Conservation (phyloP, 1,140 invertebrate genomes). For the Pomphorhynchus laevis region DNA sequence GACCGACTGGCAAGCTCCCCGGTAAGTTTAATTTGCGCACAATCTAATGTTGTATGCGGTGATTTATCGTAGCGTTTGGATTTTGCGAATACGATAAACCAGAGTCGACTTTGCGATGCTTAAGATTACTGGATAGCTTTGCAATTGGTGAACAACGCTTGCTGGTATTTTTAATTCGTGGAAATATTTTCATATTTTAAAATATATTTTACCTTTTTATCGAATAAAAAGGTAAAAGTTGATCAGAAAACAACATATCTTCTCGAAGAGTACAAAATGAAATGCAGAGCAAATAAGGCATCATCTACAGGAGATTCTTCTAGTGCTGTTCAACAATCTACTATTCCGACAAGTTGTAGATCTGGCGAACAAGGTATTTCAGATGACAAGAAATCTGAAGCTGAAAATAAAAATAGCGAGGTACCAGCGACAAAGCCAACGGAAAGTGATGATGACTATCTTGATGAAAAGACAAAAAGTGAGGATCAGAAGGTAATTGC, state of each 20-base stretch:
- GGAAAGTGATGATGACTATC: conserved; percentile 19
- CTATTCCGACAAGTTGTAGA: background rate
- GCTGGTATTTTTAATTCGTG: conserved; percentile 25
- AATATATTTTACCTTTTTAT: background rate
- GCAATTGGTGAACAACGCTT: conserved; percentile 62
- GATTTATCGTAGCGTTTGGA: conserved; percentile 37
- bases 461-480: conserved; percentile 16
- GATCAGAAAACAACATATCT: conserved; percentile 77
- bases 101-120: conserved; percentile 60
- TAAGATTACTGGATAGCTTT: conserved; percentile 60
- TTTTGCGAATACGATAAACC: conserved; percentile 83
- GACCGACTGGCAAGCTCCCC: conserved; percentile 29
- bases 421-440: conserved; percentile 24
- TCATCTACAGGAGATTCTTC: background rate
- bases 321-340: background rate
- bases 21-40: conserved; percentile 14
- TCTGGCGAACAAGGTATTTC: background rate
- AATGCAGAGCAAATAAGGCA: conserved; percentile 11
- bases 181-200: background rate
- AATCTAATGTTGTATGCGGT: background rate
- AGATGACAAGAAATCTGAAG: conserved; percentile 11
- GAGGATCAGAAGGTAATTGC: conserved; percentile 27
- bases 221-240: conserved; percentile 32
- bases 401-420: conserved; percentile 14
- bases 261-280: conserved; percentile 42